A percentile compares a stretch with the other conserved stretches of the same genome.
Conservation (phyloP, 1,140 invertebrate genomes). For the Sminthurides bifidus region DNA sequence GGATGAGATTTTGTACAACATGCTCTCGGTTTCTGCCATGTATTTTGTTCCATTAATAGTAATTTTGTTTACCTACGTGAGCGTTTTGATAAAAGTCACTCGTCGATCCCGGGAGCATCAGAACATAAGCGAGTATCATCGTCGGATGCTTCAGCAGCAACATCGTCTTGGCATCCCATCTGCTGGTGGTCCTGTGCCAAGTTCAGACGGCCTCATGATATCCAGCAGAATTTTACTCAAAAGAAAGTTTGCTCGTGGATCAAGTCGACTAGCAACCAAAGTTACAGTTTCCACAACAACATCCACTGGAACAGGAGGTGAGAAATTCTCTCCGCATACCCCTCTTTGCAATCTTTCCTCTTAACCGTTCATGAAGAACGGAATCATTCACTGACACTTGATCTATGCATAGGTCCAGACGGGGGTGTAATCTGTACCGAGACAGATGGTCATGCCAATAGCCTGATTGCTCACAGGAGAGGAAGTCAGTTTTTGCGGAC, state of each 20-base stretch:
- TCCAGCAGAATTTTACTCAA: not conserved
- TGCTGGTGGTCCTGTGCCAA: too few relatives aligned
- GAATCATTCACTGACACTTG: too few relatives aligned
- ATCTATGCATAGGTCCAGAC: not conserved
- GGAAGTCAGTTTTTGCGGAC: conserved; percentile 42
- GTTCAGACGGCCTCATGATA: not conserved
- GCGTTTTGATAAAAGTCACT: conserved; percentile 61
- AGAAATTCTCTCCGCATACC: not conserved
- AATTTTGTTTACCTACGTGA: conserved; percentile 58
- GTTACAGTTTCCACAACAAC: not conserved
- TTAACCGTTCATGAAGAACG: too few relatives aligned
- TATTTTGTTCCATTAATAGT: conserved; percentile 62
- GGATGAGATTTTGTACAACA: conserved; percentile 58
- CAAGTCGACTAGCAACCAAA: too few relatives aligned
- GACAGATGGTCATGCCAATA: not conserved
- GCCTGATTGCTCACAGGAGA: not conserved
- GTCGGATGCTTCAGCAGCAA: not conserved
- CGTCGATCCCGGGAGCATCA: conserved; percentile 31
- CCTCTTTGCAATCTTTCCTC: too few relatives aligned
- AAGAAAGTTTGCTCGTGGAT: not conserved
- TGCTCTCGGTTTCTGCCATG: conserved; percentile 60
- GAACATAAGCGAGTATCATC: not conserved
- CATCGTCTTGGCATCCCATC: not conserved
- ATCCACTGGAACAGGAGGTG: not conserved
- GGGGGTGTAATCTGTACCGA: not conserved